Percentiles rank a stretch among this genome's conserved stretches.
phyloP scores from a whole-genome alignment of 2,113 vertebrate species.

The Ginglymostoma cirratum region DNA sequence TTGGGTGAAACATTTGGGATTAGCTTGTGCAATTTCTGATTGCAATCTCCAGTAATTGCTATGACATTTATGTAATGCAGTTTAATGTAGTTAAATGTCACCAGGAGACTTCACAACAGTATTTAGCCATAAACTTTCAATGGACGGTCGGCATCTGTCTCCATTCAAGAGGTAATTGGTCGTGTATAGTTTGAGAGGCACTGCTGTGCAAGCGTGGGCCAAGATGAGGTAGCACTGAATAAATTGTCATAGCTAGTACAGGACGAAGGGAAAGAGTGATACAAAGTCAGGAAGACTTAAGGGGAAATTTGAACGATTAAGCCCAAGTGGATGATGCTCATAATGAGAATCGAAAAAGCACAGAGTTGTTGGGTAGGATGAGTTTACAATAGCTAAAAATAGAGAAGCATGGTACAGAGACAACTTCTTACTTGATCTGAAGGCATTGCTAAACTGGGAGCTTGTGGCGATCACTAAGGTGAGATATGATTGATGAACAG shows the following conservation, averaged over 20 bases:
- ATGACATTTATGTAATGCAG: neutral
- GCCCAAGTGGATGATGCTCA: neutral
- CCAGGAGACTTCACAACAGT: neutral
- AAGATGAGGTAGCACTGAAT: neutral
- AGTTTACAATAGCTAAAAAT: neutral
- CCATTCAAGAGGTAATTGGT: neutral
- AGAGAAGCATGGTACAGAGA: neutral
- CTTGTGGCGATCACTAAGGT: neutral
- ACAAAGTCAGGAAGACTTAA: neutral
- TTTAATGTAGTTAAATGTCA: neutral
- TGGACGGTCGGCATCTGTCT: neutral
- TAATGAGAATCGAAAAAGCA: neutral
- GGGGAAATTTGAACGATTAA: neutral
- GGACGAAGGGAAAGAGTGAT: neutral
- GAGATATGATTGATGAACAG: neutral
- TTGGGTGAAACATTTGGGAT: neutral
- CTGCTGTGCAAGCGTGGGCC: neutral
- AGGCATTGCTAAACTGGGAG: neutral
- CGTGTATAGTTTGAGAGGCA: neutral
- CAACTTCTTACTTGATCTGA: neutral
- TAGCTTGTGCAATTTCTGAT: neutral
- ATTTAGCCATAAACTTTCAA: neutral
- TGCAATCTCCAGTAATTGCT: neutral
- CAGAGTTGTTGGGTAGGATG: neutral
- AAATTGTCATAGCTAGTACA: neutral